Evolutionary conservation across 1,140 invertebrate species (phyloP).

Genomic region (Sycobia sp.): DNA sequence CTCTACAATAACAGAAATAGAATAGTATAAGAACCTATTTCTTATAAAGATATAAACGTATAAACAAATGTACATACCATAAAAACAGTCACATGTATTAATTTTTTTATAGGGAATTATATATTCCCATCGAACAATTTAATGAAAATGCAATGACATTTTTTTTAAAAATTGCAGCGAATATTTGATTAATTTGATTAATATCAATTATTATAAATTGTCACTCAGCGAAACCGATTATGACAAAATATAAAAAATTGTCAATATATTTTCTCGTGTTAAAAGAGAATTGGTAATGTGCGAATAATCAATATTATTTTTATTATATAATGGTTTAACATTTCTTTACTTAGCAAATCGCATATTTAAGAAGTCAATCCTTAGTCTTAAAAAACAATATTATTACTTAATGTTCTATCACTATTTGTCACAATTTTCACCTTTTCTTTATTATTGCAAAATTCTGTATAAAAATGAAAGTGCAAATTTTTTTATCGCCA

Average conservation of each 20-base stretch:
- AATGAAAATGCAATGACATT: not conserved
- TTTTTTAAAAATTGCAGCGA: too few relatives aligned
- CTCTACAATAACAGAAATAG: slow-evolving; percentile 26
- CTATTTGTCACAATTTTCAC: slow-evolving; percentile 29
- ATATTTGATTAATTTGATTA: slow-evolving; percentile 9
- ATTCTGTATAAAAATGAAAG: slow-evolving; percentile 16
- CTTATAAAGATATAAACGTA: slow-evolving; percentile 56
- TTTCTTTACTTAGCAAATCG: too few relatives aligned
- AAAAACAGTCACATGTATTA: slow-evolving; percentile 18
- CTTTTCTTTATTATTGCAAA: slow-evolving; percentile 23
- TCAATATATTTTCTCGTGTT: not conserved
- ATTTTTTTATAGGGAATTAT: slow-evolving; percentile 4
- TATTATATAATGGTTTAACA: too few relatives aligned
- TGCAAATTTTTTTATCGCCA: slow-evolving; percentile 20
- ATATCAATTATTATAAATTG: not conserved
- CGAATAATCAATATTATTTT: too few relatives aligned
- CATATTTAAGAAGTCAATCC: too few relatives aligned
- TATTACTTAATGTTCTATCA: slow-evolving; percentile 30
- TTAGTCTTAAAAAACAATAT: slow-evolving; percentile 17
- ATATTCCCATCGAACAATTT: not conserved
- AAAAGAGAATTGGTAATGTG: slow-evolving; percentile 10
- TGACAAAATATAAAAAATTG: slow-evolving; percentile 18
- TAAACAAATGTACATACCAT: slow-evolving; percentile 57
- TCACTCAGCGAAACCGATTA: slow-evolving; percentile 5
- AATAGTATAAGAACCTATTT: slow-evolving; percentile 25